Evolutionary conservation across 1,140 invertebrate species (phyloP), one percentile per base, ranked within the genome.

Genomic region (Halyomorpha halys): DNA sequence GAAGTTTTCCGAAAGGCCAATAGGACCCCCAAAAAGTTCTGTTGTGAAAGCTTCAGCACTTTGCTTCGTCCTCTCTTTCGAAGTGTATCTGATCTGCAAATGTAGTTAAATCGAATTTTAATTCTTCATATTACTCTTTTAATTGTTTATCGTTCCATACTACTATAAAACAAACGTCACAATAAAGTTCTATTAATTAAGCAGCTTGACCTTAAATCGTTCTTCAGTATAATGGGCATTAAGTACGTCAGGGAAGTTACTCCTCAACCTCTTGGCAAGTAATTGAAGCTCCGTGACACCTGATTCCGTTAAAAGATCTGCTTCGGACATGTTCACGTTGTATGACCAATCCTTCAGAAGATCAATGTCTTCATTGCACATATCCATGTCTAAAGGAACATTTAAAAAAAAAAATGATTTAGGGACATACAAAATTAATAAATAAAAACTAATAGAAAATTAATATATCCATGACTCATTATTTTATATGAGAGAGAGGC

Each of bases 221-320:
- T 62, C 25, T 9, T 66, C 39, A 15, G 54, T 39, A 34, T 65
- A 64, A 1, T 62, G 8, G 5, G 47, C 23, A 3, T 65, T 47
- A 5, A 71, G 65, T 44, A 71, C 21, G 23, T 69, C 62, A 9
- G 70, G 69, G 44, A 71, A 70, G 39, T 66, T 63, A 27, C 61
- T 67, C 39, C 67, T 71, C 0, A 71, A 34, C 23, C 69, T 65
- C 59, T 63, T 68, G 16, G 68, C 70, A 39, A 72, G 49, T 2
- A 67, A 45, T 9, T 64, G 44, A 15, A 70, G 54, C 25, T 72
- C 71, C 18, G 64, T 49, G 19, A 60, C 54, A 13, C 71, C 71
- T 47, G 71, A 67, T 0, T 51, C 44, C 2, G 68, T 66, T 13
- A 72, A 39, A 18, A 49, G 47, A 18, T 66, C 54, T 34, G 65